Evolutionary conservation across 2,797 vertebrate species (phyloP).

Genomic region (Threskiornis aethiopicus): DNA sequence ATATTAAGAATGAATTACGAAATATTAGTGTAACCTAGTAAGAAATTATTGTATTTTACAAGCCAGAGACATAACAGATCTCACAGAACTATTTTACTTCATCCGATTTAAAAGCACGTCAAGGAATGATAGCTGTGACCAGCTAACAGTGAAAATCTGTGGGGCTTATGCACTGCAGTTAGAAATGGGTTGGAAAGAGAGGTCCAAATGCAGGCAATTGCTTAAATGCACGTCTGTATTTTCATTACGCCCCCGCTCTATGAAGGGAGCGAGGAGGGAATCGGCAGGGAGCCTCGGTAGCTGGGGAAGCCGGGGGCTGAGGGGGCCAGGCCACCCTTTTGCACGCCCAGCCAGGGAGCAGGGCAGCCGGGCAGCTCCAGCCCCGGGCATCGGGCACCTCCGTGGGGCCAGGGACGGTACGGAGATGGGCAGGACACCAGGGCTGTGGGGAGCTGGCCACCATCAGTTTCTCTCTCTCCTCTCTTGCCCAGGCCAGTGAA

Average conservation of each 20-base stretch:
- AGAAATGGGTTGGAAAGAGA: neutral
- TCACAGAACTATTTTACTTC: conserved; percentile 35
- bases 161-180: neutral
- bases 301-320: neutral
- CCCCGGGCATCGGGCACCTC: neutral
- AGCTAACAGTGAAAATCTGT: neutral
- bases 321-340: neutral
- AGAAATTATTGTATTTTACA: conserved; percentile 48
- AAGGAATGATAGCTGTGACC: neutral
- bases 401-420: rapidly evolving
- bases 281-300: neutral
- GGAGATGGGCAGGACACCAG: rapidly evolving
- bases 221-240: rapidly evolving
- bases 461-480: neutral
- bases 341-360: neutral
- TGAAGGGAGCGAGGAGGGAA: neutral
- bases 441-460: neutral
- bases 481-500: neutral
- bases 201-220: neutral
- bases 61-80: conserved; percentile 51
- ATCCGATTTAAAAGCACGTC: conserved; percentile 22
- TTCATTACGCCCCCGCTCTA: rapidly evolving
- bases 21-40: conserved; percentile 73
- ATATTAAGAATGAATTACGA: conserved; percentile 67
- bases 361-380: neutral